These are phyloP conservation scores for Hydrotaea diabolus DNA, from an alignment of 2,888 invertebrate genomes.

Conservation along the genomic window DNA sequence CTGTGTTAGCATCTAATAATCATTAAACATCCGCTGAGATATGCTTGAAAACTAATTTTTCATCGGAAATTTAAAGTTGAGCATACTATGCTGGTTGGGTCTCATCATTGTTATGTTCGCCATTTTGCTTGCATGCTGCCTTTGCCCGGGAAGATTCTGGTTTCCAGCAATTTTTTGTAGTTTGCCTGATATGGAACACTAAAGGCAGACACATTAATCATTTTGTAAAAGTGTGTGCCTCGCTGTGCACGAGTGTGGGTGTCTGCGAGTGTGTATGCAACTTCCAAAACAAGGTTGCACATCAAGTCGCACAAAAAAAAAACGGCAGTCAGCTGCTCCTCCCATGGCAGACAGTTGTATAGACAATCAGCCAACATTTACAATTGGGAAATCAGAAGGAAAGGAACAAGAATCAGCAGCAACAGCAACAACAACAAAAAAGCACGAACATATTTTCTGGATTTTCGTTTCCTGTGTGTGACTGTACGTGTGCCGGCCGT, in stretches of 20 bases:
- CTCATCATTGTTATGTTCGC: not conserved
- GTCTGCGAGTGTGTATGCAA: not conserved
- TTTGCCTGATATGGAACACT: slow-evolving; percentile 46
- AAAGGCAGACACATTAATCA: slow-evolving; percentile 58
- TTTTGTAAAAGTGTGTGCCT: too few species aligned
- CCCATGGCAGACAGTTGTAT: slow-evolving; percentile 43
- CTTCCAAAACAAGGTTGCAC: slow-evolving; percentile 20
- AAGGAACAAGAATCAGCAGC: slow-evolving; percentile 25
- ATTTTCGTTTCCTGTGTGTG: slow-evolving; percentile 7
- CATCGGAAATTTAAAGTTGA: slow-evolving; percentile 46
- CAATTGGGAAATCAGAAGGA: slow-evolving; percentile 56
- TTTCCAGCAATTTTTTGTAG: slow-evolving; percentile 3
- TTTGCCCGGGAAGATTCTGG: not conserved
- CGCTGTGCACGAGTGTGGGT: too few species aligned
- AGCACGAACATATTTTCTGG: slow-evolving; percentile 20
- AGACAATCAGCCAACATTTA: slow-evolving; percentile 41
- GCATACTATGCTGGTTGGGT: not conserved
- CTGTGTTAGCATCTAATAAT: slow-evolving; percentile 45
- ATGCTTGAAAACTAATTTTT: slow-evolving; percentile 49
- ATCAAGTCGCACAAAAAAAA: not conserved
- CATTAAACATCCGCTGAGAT: slow-evolving; percentile 54
- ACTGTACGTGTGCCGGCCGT: not conserved
- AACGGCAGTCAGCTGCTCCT: slow-evolving; percentile 4
- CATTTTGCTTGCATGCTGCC: not conserved
- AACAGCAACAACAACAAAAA: slow-evolving; percentile 2